These are phyloP conservation scores for Troides helena DNA, from an alignment of 2,888 invertebrate genomes.

Conservation along the genomic window DNA sequence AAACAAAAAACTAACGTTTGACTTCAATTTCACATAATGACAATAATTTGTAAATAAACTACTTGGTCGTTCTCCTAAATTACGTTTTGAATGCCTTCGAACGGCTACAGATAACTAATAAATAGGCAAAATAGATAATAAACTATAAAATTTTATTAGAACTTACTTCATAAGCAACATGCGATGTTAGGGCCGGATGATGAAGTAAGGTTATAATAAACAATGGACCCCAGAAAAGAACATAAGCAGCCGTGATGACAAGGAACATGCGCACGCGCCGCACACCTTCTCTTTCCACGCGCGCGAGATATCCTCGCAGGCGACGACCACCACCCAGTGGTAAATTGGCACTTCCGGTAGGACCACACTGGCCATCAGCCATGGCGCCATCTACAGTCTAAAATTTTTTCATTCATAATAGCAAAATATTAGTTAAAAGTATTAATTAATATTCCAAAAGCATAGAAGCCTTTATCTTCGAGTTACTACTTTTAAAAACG, in stretches of 20 bases:
- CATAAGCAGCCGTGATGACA: slow-evolving; percentile 90
- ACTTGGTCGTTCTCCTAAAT: background rate
- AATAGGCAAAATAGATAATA: background rate
- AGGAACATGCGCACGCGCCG: slow-evolving; percentile 92
- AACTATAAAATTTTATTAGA: background rate
- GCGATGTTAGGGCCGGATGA: slow-evolving; percentile 86
- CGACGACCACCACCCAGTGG: slow-evolving; percentile 85
- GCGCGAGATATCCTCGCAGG: slow-evolving; percentile 87
- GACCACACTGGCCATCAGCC: slow-evolving; percentile 59
- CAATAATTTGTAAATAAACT: background rate
- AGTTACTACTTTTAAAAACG: background rate
- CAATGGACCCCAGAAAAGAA: slow-evolving; percentile 94
- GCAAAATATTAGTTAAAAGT: slow-evolving; percentile 8
- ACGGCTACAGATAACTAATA: background rate
- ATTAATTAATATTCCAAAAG: slow-evolving; percentile 21
- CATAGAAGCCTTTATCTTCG: background rate
- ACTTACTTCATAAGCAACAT: slow-evolving; percentile 86
- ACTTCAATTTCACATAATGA: too few relatives aligned
- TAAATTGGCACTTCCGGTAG: slow-evolving; percentile 57
- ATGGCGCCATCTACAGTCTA: slow-evolving; percentile 72
- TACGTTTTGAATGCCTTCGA: background rate
- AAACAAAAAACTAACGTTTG: too few relatives aligned
- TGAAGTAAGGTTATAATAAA: slow-evolving; percentile 91
- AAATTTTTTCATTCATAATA: slow-evolving; percentile 29
- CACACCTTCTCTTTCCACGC: slow-evolving; percentile 90